These are phyloP conservation scores for Lymantria dispar DNA, from an alignment of 2,888 invertebrate genomes.

Conservation along the genomic window DNA sequence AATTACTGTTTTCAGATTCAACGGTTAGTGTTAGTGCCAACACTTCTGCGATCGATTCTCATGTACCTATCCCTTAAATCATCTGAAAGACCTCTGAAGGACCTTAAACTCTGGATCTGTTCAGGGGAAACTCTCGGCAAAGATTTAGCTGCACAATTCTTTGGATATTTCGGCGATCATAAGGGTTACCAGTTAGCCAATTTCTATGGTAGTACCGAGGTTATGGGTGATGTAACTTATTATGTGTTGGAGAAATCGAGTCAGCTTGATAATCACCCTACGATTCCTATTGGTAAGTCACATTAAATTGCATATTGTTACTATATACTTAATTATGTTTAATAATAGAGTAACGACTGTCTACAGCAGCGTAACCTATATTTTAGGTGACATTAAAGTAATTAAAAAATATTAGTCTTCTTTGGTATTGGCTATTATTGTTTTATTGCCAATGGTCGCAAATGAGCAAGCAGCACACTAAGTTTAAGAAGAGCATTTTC, in stretches of 20 bases:
- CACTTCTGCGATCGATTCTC: constrained; percentile 89
- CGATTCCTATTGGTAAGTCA: constrained; percentile 91
- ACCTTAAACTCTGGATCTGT: constrained; percentile 91
- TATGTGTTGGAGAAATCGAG: constrained; percentile 84
- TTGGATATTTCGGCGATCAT: constrained; percentile 86
- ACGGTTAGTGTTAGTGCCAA: constrained; percentile 92
- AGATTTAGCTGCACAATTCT: constrained; percentile 88
- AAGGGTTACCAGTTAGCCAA: constrained; percentile 87
- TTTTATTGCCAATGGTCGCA: too few species aligned
- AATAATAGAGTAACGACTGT: too few species aligned
- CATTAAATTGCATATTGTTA: neutral
- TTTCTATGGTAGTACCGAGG: constrained; percentile 95
- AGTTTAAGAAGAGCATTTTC: too few species aligned
- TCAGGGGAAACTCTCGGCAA: constrained; percentile 92
- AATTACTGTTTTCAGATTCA: constrained; percentile 79
- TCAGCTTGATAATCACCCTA: constrained; percentile 84
- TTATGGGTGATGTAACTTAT: constrained; percentile 95
- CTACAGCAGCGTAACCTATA: too few species aligned
- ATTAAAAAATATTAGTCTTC: too few species aligned
- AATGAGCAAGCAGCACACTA: too few species aligned
- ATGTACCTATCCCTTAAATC: constrained; percentile 86
- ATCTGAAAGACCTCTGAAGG: constrained; percentile 77
- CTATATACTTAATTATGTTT: neutral
- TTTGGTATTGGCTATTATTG: too few species aligned
- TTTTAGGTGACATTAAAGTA: too few species aligned